Base-by-base conservation (phyloP, 2,797 vertebrate genomes). In the Clarias platycephalus region DNA sequence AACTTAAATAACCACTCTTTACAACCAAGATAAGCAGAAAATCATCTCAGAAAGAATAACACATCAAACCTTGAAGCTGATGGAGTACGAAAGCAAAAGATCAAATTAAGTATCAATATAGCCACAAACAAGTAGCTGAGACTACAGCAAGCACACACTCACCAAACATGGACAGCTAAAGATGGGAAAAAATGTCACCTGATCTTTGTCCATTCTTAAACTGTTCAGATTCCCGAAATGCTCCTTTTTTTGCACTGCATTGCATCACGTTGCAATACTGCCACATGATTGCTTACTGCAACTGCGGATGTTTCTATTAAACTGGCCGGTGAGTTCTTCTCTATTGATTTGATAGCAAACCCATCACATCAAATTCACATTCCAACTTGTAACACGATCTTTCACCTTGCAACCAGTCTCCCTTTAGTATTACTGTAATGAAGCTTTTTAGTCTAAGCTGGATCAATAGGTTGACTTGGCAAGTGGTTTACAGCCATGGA, bases 381-480 rank as follows among this genome's bases (percentile, higher is more conserved):
- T 84, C 71, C 72, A 53, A 84, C 28, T 49, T 67, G 81, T 70
- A 53, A 79, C 62, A 74, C 37, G 74, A 82, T 83, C n/a, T 63
- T 37, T 68, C 77, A 53, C 44, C 44, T 67, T 79, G 3, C 37
- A 81, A 62, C 49, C 85, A 83, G 49, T 63, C 77, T 64, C 74
- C 37, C 80, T 76, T 70, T 7, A 62, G 31, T 70, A 70, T 60
- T 53, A 68, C 77, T 37, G 68, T 44, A 83, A 83, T 55, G 16
- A 80, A 89, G 28, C 15, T 20, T 57, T 89, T 82, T 68, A 62
- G 66, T 67, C 60, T 34, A 78, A 70, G 57, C 86, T 84, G 83
- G 83, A 88, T 86, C 83, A 78, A 86, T 84, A 81, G 83, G 13
- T 63, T 80, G 80, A 87, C 84, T 83, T 79, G 88, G 74, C 10